phyloP scores from a whole-genome alignment of 2,113 vertebrate genomes.

The Paralichthys olivaceus region DNA sequence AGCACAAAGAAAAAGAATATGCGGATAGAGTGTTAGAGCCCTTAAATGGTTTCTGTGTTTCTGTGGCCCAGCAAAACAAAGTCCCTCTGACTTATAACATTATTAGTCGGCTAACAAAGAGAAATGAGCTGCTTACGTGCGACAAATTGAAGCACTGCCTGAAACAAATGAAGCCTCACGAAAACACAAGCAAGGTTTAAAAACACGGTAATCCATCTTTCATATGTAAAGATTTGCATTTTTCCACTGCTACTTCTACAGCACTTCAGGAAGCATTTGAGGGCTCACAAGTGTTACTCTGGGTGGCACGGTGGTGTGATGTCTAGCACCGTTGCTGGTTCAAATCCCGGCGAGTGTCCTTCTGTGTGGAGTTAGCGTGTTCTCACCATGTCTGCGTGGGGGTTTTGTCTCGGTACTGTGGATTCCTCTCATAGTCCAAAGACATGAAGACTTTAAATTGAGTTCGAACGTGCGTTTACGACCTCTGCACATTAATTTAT shows the following conservation, averaged over 20 bases:
- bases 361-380: too few species aligned
- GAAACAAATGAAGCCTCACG: constrained; percentile 54
- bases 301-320: not conserved
- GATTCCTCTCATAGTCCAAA: too few species aligned
- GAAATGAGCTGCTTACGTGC: constrained; percentile 60
- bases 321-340: too few species aligned
- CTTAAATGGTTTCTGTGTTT: not conserved
- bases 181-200: constrained; percentile 42
- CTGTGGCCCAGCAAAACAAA: constrained; percentile 37
- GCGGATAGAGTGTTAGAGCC: constrained; percentile 12
- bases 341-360: too few species aligned
- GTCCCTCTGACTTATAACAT: constrained; percentile 44
- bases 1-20: constrained; percentile 8
- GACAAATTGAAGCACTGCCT: constrained; percentile 68
- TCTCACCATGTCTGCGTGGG: too few species aligned
- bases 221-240: constrained; percentile 15
- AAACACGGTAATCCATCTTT: constrained; percentile 34
- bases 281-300: not conserved
- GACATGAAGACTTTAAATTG: too few species aligned
- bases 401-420: too few species aligned
- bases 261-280: not conserved
- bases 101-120: constrained; percentile 64
- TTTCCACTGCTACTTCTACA: not conserved
- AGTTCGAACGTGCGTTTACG: too few species aligned
- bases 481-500: not conserved